A percentile compares a stretch with the other conserved stretches of the same genome.
Evolutionary conservation across 2,113 vertebrate species (phyloP).

Genomic region (Thunnus maccoyii): DNA sequence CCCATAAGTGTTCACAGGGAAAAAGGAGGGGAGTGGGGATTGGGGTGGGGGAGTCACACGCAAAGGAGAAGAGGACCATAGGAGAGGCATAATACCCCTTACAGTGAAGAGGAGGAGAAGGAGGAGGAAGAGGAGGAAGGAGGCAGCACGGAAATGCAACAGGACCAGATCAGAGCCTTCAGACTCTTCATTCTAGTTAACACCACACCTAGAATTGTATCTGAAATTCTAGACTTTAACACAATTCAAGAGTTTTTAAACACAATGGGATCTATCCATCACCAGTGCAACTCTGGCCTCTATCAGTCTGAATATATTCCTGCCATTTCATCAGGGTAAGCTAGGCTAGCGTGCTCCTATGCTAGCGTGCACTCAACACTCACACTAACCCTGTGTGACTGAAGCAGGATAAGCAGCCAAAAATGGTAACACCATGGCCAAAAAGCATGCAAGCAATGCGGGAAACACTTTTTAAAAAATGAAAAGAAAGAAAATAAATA

Average conservation of each 20-base stretch:
- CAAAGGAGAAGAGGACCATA: constrained; percentile 52
- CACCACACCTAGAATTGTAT: constrained; percentile 68
- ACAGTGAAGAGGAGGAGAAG: constrained; percentile 21
- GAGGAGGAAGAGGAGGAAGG: constrained; percentile 36
- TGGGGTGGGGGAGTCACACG: constrained; percentile 34
- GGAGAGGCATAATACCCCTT: constrained; percentile 22
- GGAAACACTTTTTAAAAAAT: constrained; percentile 70
- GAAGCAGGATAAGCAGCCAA: constrained; percentile 69
- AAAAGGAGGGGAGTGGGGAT: constrained; percentile 14
- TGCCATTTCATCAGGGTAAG: constrained; percentile 55
- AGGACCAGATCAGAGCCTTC: constrained; percentile 81
- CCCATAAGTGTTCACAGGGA: constrained; percentile 62
- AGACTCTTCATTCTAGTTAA: constrained; percentile 84
- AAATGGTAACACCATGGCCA: constrained; percentile 73
- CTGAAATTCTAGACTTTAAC: constrained; percentile 66
- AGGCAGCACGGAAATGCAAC: constrained; percentile 71
- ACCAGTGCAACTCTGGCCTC: constrained; percentile 73
- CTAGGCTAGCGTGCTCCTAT: constrained; percentile 48
- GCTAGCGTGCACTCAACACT: constrained; percentile 61
- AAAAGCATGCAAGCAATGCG: constrained; percentile 82
- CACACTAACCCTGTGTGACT: constrained; percentile 61
- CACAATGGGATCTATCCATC: constrained; percentile 65
- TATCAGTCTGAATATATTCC: constrained; percentile 72
- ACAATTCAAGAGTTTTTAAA: constrained; percentile 62
- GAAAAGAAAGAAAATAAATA: constrained; percentile 87